A percentile compares a stretch with the other conserved stretches of the same genome.
phyloP scores from a whole-genome alignment of 2,888 invertebrate genomes.

The Diaprepes abbreviatus region DNA sequence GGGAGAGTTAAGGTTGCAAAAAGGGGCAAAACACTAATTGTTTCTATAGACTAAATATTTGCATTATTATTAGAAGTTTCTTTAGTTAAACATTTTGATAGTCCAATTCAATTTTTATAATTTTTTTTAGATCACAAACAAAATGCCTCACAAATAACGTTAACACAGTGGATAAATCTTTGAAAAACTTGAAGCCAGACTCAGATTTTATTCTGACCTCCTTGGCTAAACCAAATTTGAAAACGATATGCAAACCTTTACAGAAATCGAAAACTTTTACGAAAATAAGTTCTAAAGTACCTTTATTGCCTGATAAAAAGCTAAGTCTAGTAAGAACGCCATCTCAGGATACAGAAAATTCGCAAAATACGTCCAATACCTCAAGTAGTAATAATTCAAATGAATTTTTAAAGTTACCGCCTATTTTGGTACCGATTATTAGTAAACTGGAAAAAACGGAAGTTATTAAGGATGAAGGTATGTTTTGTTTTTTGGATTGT shows the following conservation, averaged over 20 bases:
- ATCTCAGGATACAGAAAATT: slow-evolving; percentile 75
- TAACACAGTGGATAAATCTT: slow-evolving; percentile 58
- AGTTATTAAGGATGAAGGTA: slow-evolving; percentile 35
- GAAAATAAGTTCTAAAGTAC: slow-evolving; percentile 57
- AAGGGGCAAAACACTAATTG: no score
- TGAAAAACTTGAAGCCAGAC: slow-evolving; percentile 64
- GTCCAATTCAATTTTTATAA: no score
- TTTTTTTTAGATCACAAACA: slow-evolving; percentile 71
- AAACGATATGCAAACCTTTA: slow-evolving; percentile 21
- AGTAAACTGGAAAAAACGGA: slow-evolving; percentile 71
- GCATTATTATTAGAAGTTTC: no score
- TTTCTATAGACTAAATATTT: no score
- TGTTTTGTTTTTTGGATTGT: no score
- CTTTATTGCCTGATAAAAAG: slow-evolving; percentile 70
- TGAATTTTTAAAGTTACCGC: slow-evolving; percentile 76
- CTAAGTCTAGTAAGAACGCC: slow-evolving; percentile 66
- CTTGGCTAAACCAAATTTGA: slow-evolving; percentile 58
- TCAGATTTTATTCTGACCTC: slow-evolving; percentile 66
- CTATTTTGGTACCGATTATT: slow-evolving; percentile 79
- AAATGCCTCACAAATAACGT: slow-evolving; percentile 70
- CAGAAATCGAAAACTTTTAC: slow-evolving; percentile 55
- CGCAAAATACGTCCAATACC: slow-evolving; percentile 73
- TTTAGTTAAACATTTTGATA: no score
- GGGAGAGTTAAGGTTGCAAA: no score
- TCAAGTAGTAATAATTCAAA: slow-evolving; percentile 71